These are phyloP conservation scores for Tholera decimalis DNA, from an alignment of 2,888 invertebrate species.

Conservation along the genomic window DNA sequence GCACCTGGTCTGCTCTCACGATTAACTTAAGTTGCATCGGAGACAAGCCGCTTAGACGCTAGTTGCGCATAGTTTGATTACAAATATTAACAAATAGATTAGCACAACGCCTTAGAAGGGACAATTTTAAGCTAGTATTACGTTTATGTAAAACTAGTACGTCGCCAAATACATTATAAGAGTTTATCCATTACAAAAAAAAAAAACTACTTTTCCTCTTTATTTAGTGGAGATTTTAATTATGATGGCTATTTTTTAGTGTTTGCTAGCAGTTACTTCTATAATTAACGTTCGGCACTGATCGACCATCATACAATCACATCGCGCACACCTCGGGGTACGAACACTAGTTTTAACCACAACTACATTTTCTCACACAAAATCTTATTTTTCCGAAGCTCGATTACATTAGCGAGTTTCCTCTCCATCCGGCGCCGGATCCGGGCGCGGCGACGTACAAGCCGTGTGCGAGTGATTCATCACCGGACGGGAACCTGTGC, in stretches of 20 bases:
- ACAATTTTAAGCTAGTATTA: too few species aligned
- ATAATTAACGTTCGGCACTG: background rate
- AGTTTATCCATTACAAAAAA: too few species aligned
- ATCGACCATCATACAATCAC: background rate
- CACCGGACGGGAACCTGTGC: constrained; percentile 32
- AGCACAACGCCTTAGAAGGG: too few species aligned
- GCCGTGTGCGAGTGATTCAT: constrained; percentile 52
- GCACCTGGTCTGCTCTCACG: constrained; percentile 9
- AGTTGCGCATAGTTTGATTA: background rate
- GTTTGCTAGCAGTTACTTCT: too few species aligned
- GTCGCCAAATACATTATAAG: too few species aligned
- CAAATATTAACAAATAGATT: background rate
- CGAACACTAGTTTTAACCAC: background rate
- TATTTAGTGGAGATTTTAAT: too few species aligned
- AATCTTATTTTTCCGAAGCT: constrained; percentile 38
- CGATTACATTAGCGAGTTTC: constrained; percentile 41
- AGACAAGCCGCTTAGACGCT: background rate
- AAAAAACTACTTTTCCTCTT: too few species aligned
- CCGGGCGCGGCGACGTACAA: constrained; percentile 14
- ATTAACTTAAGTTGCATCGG: background rate
- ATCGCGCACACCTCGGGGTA: background rate
- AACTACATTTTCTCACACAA: constrained; percentile 11
- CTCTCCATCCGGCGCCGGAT: constrained; percentile 19
- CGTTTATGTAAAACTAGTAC: too few species aligned
- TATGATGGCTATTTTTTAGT: too few species aligned